Conservation (phyloP, 2,888 invertebrate species). For the Trissolcus brochymenae region DNA sequence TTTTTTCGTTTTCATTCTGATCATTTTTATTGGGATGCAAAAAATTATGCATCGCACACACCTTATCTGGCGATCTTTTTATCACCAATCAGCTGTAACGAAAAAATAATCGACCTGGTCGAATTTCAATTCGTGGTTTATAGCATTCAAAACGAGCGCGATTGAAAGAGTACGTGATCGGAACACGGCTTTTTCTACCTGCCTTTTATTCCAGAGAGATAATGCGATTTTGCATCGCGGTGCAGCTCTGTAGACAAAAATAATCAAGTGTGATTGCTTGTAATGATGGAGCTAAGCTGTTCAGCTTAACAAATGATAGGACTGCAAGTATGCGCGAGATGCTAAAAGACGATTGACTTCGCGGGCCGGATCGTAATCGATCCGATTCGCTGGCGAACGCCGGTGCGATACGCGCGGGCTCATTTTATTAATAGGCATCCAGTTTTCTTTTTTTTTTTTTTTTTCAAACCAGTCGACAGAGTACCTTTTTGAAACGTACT, state of each 20-base stretch:
- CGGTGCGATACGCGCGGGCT: constrained; percentile 67
- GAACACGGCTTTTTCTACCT: not conserved
- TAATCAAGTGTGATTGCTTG: constrained; percentile 76
- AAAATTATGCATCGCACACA: not conserved
- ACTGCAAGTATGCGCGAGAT: constrained; percentile 55
- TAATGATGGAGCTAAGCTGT: constrained; percentile 75
- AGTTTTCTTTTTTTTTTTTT: constrained; percentile 54
- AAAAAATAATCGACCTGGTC: not conserved
- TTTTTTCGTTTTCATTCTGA: too few species aligned
- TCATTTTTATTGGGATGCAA: too few species aligned
- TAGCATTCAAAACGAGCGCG: not conserved
- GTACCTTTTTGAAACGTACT: constrained; percentile 13
- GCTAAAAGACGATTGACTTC: constrained; percentile 56
- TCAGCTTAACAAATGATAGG: constrained; percentile 76
- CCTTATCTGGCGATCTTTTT: constrained; percentile 3
- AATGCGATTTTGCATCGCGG: constrained; percentile 38
- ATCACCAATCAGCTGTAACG: constrained; percentile 1
- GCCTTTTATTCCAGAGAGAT: constrained; percentile 5
- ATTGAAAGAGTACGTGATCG: constrained; percentile 29
- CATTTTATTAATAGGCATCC: constrained; percentile 72
- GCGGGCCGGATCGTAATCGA: constrained; percentile 68
- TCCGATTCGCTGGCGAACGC: constrained; percentile 70
- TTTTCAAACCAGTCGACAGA: constrained; percentile 6
- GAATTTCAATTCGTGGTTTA: not conserved
- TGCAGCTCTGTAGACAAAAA: constrained; percentile 73